Conservation (phyloP, 2,888 invertebrate genomes). For the Thymelicus sylvestris region DNA sequence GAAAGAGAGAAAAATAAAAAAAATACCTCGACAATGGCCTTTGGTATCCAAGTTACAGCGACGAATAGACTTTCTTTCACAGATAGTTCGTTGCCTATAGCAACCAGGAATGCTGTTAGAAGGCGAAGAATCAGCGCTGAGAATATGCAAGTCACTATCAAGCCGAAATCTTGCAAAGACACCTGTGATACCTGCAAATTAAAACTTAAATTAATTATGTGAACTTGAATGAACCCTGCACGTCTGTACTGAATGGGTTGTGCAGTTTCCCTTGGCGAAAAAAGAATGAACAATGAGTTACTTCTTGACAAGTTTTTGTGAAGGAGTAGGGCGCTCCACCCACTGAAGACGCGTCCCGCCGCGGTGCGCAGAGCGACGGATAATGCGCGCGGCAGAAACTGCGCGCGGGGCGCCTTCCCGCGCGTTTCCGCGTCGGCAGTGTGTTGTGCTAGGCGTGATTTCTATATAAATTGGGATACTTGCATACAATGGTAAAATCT, state of each 20-base stretch:
- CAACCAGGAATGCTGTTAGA: constrained; percentile 71
- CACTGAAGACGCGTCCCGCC: too few relatives aligned
- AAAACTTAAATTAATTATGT: constrained; percentile 6
- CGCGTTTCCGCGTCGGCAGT: too few relatives aligned
- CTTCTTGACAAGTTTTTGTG: too few relatives aligned
- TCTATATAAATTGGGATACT: too few relatives aligned
- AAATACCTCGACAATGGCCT: constrained; percentile 78
- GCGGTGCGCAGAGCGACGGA: too few relatives aligned
- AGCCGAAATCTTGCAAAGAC: constrained; percentile 59
- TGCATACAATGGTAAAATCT: too few relatives aligned
- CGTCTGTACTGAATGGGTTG: not conserved
- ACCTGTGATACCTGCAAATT: constrained; percentile 64
- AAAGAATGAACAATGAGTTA: too few relatives aligned
- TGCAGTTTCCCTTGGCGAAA: not conserved
- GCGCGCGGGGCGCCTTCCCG: too few relatives aligned
- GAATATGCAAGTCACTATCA: constrained; percentile 68
- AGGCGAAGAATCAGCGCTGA: constrained; percentile 68
- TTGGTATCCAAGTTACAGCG: constrained; percentile 78
- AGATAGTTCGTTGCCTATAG: constrained; percentile 67
- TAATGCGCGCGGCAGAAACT: too few relatives aligned
- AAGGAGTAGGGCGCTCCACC: too few relatives aligned
- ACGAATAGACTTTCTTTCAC: constrained; percentile 73
- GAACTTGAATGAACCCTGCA: constrained; percentile 2
- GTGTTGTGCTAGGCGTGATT: too few relatives aligned
- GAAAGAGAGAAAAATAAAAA: not conserved